phyloP scores from a whole-genome alignment of 2,797 vertebrate genomes.

The Pyrrhura leucotis region DNA sequence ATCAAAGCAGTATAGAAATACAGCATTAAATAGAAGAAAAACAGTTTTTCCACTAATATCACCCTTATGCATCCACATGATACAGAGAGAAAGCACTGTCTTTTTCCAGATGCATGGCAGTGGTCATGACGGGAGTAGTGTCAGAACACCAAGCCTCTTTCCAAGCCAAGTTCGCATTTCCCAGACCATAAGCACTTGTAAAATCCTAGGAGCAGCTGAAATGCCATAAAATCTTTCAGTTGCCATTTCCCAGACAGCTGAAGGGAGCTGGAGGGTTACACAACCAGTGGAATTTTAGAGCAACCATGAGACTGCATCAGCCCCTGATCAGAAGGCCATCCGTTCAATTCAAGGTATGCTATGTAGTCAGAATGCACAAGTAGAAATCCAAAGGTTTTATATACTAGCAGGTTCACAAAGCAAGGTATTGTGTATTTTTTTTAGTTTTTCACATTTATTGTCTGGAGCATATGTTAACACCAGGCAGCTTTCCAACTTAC shows the following conservation, averaged over 20 bases:
- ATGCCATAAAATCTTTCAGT: not conserved
- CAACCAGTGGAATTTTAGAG: not conserved
- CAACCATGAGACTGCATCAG: not conserved
- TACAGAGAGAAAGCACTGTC: not conserved
- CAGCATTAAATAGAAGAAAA: not conserved
- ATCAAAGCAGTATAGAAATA: not conserved
- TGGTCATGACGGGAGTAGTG: not conserved
- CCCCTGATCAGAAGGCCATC: not conserved
- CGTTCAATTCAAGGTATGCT: not conserved
- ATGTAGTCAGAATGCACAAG: not conserved
- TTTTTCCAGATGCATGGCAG: not conserved
- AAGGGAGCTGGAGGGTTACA: not conserved
- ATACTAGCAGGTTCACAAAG: not conserved
- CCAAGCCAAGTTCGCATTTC: not conserved
- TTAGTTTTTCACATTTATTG: not conserved
- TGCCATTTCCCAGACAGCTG: not conserved
- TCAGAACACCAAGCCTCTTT: not conserved
- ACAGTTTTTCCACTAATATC: not conserved
- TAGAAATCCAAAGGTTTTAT: not conserved
- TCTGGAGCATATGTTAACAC: not conserved
- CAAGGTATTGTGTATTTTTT: not conserved
- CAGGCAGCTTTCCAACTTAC: constrained; percentile 83
- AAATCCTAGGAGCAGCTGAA: not conserved
- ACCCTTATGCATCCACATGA: not conserved
- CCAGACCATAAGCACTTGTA: not conserved